phyloP scores from a whole-genome alignment of 2,113 vertebrate species.

The Anoura caudifer region DNA sequence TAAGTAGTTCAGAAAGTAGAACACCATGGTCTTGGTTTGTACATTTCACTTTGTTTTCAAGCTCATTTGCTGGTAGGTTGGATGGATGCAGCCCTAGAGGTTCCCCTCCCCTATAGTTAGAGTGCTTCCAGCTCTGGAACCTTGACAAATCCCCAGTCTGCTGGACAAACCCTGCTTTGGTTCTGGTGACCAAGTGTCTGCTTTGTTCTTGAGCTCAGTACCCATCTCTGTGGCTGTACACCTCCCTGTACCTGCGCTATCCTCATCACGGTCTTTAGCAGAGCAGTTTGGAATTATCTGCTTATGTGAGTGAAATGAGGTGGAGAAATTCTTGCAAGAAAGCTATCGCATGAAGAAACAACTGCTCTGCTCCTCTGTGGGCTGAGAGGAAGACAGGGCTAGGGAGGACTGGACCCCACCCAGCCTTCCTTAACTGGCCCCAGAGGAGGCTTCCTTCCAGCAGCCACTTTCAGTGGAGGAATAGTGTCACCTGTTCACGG shows the following conservation, averaged over 20 bases:
- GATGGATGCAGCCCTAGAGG: background rate
- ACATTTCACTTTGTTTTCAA: background rate
- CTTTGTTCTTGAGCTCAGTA: background rate
- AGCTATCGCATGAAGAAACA: background rate
- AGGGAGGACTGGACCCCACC: background rate
- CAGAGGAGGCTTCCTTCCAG: background rate
- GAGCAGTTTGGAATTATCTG: background rate
- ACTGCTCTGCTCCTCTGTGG: background rate
- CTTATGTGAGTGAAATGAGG: background rate
- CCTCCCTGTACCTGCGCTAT: background rate
- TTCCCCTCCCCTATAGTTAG: background rate
- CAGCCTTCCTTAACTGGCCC: background rate
- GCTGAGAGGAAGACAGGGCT: background rate
- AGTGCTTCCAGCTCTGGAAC: background rate
- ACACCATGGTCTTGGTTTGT: background rate
- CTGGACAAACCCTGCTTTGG: background rate
- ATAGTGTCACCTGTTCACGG: background rate
- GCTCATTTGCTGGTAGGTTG: background rate
- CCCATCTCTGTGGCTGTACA: background rate
- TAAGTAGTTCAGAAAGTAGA: background rate
- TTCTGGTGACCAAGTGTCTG: background rate
- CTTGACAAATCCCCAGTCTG: background rate
- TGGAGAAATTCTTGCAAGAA: conserved; percentile 18
- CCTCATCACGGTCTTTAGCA: background rate
- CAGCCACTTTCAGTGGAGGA: background rate